Evolutionary conservation across 2,888 invertebrate species (phyloP).

Genomic region (Arge pagana): DNA sequence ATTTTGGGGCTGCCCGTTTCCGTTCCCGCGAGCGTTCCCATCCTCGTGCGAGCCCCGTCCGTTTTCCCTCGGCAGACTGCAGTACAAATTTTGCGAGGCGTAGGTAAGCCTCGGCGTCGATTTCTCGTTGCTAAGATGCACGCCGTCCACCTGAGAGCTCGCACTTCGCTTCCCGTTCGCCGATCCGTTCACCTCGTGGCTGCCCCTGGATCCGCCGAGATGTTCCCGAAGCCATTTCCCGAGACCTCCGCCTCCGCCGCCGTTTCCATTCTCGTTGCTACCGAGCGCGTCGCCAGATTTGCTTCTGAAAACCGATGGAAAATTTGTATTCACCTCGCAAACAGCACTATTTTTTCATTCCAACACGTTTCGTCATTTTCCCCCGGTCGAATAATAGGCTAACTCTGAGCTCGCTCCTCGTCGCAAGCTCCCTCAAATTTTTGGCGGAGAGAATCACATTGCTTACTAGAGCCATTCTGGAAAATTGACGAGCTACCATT

Average conservation of each 20-base stretch:
- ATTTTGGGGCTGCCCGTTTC: slow-evolving; percentile 33
- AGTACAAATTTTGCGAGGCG: slow-evolving; percentile 52
- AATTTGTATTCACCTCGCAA: not conserved
- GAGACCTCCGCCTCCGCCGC: slow-evolving; percentile 42
- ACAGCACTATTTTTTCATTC: too few species aligned
- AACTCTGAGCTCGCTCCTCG: too few species aligned
- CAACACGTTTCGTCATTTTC: not conserved
- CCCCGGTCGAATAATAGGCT: too few species aligned
- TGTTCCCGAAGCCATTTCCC: slow-evolving; percentile 55
- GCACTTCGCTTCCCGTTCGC: slow-evolving; percentile 27
- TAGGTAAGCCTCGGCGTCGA: slow-evolving; percentile 35
- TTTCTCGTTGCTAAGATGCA: slow-evolving; percentile 31
- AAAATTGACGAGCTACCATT: too few species aligned
- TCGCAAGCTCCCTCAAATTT: too few species aligned
- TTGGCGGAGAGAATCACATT: too few species aligned
- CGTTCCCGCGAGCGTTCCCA: slow-evolving; percentile 6
- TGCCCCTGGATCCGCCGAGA: slow-evolving; percentile 41
- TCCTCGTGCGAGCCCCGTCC: slow-evolving; percentile 36
- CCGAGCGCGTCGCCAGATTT: slow-evolving; percentile 38
- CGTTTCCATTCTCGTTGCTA: slow-evolving; percentile 26
- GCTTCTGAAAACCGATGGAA: slow-evolving; percentile 35
- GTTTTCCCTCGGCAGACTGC: slow-evolving; percentile 51
- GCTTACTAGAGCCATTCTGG: too few species aligned
- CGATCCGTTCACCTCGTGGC: slow-evolving; percentile 36
- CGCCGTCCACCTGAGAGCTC: not conserved